Base-by-base conservation (phyloP, 2,888 invertebrate species). In the Halictus ligatus region DNA sequence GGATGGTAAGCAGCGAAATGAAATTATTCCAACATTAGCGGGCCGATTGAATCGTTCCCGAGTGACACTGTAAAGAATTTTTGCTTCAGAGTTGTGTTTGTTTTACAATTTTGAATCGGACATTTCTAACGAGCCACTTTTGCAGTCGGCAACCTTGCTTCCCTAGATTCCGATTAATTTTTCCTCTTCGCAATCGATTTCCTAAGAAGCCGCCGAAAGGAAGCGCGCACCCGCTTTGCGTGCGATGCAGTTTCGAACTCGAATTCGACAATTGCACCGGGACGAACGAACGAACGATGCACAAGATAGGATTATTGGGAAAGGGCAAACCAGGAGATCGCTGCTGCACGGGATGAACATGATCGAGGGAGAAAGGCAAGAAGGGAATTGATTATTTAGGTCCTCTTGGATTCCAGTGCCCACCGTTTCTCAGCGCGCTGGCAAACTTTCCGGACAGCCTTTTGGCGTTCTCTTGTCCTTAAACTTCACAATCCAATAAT, bases 371-470 rank as follows among this genome's bases (percentile, higher is more conserved):
- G 69, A 69, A 69, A 69, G 69, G 12, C 18, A 69, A 69, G 69
- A 48, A 50, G 58, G 60, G 67, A 84, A 86, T 86, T 84, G 86
- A 86, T 81, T 72, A 79, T 84, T 75, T 69, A 46, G 40, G 58
- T 58, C 73, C 12, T 7, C 43, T 72, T 73, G 73, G 29, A 64
- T n/a, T 29, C 50, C 54, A 21, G 21, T 46, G 21, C 40, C 15
- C 60, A 0, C 8, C 25, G 48, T 18, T 40, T 50, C 35, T 40
- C 69, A 21, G 35, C 69, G 69, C 21, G 1, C 40, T 21, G 40
- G 29, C 29, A 69, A 40, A 69, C 69, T 40, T 69, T 58, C 29
- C 48, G 67, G 67, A 29, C 12, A 74, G 69, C 48, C 76, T 72
- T 83, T 46, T 15, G 46, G 43, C 75, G 29, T 75, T 75, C 77